Evolutionary conservation across 2,113 vertebrate species (phyloP).

Genomic region (Catharus fuscescens): DNA sequence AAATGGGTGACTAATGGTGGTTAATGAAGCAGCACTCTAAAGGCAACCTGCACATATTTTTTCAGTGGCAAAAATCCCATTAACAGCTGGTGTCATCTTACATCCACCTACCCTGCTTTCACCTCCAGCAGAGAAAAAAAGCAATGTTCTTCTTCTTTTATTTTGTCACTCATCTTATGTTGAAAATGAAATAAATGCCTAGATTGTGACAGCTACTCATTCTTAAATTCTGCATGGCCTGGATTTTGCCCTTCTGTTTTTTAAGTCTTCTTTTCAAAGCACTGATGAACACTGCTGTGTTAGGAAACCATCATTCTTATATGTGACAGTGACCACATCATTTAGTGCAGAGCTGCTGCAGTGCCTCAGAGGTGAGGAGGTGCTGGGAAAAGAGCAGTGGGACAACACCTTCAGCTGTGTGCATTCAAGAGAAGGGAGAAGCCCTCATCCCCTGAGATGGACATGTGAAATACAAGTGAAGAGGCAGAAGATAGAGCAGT

Average conservation of each 20-base stretch:
- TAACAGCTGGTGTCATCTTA: not conserved
- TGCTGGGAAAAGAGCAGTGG: not conserved
- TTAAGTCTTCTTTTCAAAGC: not conserved
- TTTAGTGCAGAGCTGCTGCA: not conserved
- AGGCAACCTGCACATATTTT: not conserved
- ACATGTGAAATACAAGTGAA: not conserved
- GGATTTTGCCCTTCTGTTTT: not conserved
- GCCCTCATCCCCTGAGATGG: not conserved
- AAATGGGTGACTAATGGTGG: not conserved
- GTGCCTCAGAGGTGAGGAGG: not conserved
- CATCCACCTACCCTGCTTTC: not conserved
- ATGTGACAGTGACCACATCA: not conserved
- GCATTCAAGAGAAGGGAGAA: not conserved
- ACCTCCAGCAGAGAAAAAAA: not conserved
- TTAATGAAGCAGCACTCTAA: slow-evolving; percentile 4
- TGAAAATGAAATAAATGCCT: not conserved
- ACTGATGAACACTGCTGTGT: not conserved
- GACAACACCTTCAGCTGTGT: not conserved
- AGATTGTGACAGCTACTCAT: not conserved
- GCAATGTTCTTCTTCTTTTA: not conserved
- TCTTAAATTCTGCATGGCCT: not conserved
- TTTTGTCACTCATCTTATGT: not conserved
- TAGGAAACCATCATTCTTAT: not conserved
- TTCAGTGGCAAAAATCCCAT: not conserved
- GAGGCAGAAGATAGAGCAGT: not conserved